Conservation (phyloP, 2,888 invertebrate genomes). For the Camptogramma bilineatum region DNA sequence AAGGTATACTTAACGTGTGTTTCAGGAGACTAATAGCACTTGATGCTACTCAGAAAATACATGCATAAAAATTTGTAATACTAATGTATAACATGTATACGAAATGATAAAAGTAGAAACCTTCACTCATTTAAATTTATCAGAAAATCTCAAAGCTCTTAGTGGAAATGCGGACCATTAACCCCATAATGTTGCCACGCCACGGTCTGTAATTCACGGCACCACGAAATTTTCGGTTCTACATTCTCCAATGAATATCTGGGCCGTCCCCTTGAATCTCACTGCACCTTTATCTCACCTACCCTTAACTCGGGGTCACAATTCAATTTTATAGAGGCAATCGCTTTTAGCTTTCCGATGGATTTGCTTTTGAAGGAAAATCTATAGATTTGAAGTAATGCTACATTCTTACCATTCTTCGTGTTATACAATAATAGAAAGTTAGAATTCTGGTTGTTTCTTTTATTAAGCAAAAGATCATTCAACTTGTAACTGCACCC, state of each 20-base stretch:
- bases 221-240: slow-evolving; percentile 28
- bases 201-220: slow-evolving; percentile 22
- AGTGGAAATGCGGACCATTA: slow-evolving; percentile 16
- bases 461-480: not conserved
- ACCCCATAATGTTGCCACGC: slow-evolving; percentile 20
- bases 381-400: slow-evolving; percentile 43
- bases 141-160: slow-evolving; percentile 12
- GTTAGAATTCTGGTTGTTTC: too few relatives aligned
- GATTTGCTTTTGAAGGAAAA: slow-evolving; percentile 50
- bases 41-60: not conserved
- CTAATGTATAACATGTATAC: not conserved
- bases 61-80: not conserved
- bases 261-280: slow-evolving; percentile 45
- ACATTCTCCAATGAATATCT: slow-evolving; percentile 36
- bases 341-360: slow-evolving; percentile 56
- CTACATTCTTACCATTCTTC: not conserved
- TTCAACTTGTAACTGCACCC: not conserved
- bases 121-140: slow-evolving; percentile 11
- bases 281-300: slow-evolving; percentile 56
- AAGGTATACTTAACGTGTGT: too few relatives aligned
- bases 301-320: slow-evolving; percentile 58
- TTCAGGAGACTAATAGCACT: too few relatives aligned
- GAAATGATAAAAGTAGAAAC: not conserved
- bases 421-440: not conserved
- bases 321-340: slow-evolving; percentile 66